Percentiles rank a stretch among this genome's conserved stretches.
Conservation (phyloP, 2,888 invertebrate genomes). For the Epirrhoe tristata region DNA sequence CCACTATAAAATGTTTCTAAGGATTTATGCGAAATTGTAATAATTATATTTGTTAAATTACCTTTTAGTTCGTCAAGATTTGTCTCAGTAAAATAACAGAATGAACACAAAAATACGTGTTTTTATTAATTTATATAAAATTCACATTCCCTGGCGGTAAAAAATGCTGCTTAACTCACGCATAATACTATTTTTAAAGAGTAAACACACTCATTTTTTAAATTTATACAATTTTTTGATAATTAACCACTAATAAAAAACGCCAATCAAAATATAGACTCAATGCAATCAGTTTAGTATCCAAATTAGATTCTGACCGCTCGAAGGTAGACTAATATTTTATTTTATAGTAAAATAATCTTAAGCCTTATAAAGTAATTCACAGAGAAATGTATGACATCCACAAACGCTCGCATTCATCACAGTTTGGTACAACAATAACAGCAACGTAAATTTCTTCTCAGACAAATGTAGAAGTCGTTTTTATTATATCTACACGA, state of each 20-base stretch:
- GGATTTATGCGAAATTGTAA: neutral
- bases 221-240: constrained; percentile 46
- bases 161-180: constrained; percentile 59
- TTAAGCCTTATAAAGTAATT: constrained; percentile 72
- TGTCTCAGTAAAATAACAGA: constrained; percentile 21
- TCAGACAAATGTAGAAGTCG: neutral
- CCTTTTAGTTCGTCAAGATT: constrained; percentile 18
- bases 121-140: constrained; percentile 71
- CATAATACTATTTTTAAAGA: constrained; percentile 61
- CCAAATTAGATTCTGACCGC: constrained; percentile 10
- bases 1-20: neutral
- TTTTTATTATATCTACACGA: neutral
- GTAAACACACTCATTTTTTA: constrained; percentile 39
- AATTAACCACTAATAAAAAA: constrained; percentile 29
- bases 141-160: constrained; percentile 58
- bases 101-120: constrained; percentile 47
- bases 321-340: constrained; percentile 43
- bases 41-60: constrained; percentile 23
- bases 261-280: constrained; percentile 38
- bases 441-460: constrained; percentile 29
- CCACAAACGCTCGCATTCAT: constrained; percentile 47
- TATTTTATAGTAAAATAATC: constrained; percentile 43
- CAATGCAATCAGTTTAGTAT: constrained; percentile 25
- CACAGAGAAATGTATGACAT: constrained; percentile 53
- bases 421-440: constrained; percentile 47